phyloP scores from a whole-genome alignment of 2,797 vertebrate species.

The Sebastes minor region DNA sequence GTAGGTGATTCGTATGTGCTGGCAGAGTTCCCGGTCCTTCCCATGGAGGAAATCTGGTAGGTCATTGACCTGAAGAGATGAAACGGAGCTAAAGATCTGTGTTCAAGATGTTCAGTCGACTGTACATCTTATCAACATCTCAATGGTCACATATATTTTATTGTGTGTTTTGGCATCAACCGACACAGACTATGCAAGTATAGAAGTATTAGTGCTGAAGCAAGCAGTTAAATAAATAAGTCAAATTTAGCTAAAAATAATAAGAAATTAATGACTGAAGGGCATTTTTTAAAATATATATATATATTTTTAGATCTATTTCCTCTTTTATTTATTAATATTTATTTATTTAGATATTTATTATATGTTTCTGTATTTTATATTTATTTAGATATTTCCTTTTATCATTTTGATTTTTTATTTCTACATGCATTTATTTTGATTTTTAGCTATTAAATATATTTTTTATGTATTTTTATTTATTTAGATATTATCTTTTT shows the following conservation, averaged over 20 bases:
- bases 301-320: not conserved
- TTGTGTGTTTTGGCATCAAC: not conserved
- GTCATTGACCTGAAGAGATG: slow-evolving; percentile 80
- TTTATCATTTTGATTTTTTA: not conserved
- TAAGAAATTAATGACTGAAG: too few species aligned
- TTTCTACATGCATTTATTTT: not conserved
- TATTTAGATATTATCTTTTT: not conserved
- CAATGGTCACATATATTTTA: not conserved
- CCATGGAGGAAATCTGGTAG: slow-evolving; percentile 84
- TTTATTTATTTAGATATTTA: not conserved
- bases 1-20: slow-evolving; percentile 83
- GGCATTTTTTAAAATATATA: too few species aligned
- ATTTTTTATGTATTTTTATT: not conserved
- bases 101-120: not conserved
- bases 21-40: slow-evolving; percentile 79
- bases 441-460: rapidly evolving
- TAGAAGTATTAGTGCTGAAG: not conserved
- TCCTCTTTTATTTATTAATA: not conserved
- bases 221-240: not conserved
- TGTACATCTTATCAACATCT: not conserved
- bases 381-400: not conserved
- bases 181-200: not conserved
- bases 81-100: not conserved
- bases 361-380: not conserved
- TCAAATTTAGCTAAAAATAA: too few species aligned